Evolutionary conservation across 2,888 invertebrate species (phyloP).

Genomic region (Panorpa germanica): DNA sequence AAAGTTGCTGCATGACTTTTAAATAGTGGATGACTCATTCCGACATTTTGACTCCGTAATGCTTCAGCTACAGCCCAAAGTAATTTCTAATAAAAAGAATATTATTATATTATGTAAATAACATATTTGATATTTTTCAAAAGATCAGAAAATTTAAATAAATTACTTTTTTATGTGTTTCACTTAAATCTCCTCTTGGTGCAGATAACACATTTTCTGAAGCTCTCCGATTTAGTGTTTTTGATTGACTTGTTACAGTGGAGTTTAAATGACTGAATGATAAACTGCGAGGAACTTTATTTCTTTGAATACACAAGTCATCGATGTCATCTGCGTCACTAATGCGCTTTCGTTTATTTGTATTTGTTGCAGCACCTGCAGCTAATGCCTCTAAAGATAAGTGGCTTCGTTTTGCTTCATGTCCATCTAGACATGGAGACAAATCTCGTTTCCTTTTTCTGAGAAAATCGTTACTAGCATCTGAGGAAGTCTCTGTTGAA

Average conservation of each 20-base stretch:
- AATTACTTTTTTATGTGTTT: too few relatives aligned
- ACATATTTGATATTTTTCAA: too few relatives aligned
- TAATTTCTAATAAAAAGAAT: conserved; percentile 60
- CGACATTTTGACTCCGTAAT: conserved; percentile 48
- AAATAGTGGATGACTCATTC: conserved; percentile 47
- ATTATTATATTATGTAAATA: too few relatives aligned
- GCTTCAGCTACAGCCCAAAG: conserved; percentile 69
- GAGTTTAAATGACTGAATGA: conserved; percentile 32
- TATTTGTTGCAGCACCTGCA: conserved; percentile 6
- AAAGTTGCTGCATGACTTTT: conserved; percentile 47
- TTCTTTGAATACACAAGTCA: conserved; percentile 18
- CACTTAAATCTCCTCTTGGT: too few relatives aligned
- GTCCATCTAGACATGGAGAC: too few relatives aligned
- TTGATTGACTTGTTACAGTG: neutral
- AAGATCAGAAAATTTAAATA: too few relatives aligned
- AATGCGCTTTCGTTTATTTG: conserved; percentile 19
- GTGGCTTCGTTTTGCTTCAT: neutral
- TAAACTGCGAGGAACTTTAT: conserved; percentile 35
- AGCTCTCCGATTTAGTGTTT: neutral
- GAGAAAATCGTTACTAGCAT: conserved; percentile 18
- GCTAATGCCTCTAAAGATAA: neutral
- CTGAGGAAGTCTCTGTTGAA: conserved; percentile 15
- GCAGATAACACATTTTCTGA: too few relatives aligned
- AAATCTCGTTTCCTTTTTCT: too few relatives aligned
- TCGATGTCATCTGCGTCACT: conserved; percentile 17